These are phyloP conservation scores for Dryas iulia DNA, from an alignment of 1,140 invertebrate species.

Conservation along the genomic window DNA sequence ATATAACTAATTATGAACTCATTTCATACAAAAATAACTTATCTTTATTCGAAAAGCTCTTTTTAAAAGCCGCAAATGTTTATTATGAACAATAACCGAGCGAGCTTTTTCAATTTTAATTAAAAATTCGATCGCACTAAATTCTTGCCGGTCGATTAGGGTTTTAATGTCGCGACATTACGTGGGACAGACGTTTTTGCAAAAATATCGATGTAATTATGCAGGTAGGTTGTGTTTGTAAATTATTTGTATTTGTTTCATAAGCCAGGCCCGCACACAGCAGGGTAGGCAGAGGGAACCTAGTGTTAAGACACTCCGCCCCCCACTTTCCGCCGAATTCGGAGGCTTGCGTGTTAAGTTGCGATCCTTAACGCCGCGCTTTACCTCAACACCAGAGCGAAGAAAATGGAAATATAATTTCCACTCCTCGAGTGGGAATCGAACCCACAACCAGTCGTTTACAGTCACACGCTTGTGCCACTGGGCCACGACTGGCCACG, in stretches of 20 bases:
- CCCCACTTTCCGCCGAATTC: too few species aligned
- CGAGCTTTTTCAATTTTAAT: constrained; percentile 11
- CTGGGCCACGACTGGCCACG: too few species aligned
- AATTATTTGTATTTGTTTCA: neutral
- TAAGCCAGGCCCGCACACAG: too few species aligned
- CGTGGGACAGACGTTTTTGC: neutral
- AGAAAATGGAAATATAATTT: too few species aligned
- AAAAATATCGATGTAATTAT: neutral
- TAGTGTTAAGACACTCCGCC: too few species aligned
- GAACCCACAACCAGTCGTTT: too few species aligned
- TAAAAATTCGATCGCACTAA: constrained; percentile 16
- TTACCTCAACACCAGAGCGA: too few species aligned
- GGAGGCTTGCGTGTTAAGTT: too few species aligned
- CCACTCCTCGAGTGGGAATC: too few species aligned
- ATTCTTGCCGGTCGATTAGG: constrained; percentile 2
- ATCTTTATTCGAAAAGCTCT: neutral
- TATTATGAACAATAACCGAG: constrained; percentile 10
- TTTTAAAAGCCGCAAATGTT: constrained; percentile 7
- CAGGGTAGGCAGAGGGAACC: too few species aligned
- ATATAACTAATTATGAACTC: constrained; percentile 2
- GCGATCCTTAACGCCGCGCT: too few species aligned
- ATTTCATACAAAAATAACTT: constrained; percentile 9
- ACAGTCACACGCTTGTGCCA: too few species aligned
- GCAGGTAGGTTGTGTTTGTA: neutral
- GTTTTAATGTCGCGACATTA: constrained; percentile 7